A percentile compares a stretch with the other conserved stretches of the same genome.
Evolutionary conservation across 1,140 invertebrate species (phyloP).

Genomic region (Potamilus streckersoni): DNA sequence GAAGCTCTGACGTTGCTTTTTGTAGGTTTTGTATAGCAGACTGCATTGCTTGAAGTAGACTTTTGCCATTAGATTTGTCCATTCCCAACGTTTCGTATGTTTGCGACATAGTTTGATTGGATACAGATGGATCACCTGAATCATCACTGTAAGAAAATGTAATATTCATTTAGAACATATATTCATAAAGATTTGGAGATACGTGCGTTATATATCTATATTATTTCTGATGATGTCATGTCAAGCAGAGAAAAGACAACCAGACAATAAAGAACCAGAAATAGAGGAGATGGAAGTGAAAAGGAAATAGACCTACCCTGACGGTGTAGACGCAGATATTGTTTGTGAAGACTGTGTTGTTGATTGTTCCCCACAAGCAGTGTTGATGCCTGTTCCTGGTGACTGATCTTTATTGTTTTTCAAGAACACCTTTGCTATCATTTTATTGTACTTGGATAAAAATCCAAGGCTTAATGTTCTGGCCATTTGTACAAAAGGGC

Average conservation of each 20-base stretch:
- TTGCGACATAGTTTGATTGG: too few species aligned
- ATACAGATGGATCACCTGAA: too few species aligned
- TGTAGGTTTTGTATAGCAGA: slow-evolving; percentile 1
- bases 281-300: too few species aligned
- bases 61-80: background rate
- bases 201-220: too few species aligned
- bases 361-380: background rate
- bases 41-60: background rate
- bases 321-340: background rate
- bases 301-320: background rate
- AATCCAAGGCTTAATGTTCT: background rate
- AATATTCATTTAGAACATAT: too few species aligned
- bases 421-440: slow-evolving; percentile 1
- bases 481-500: background rate
- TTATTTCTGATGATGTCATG: too few species aligned
- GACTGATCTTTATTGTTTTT: background rate
- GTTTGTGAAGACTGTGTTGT: background rate
- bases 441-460: background rate
- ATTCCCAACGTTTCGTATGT: too few species aligned
- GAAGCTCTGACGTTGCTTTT: background rate
- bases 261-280: too few species aligned
- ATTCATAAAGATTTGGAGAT: too few species aligned
- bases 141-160: too few species aligned
- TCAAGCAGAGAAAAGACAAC: too few species aligned
- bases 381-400: too few species aligned